Evolutionary conservation across 1,140 invertebrate species (phyloP), one percentile per base, ranked within the genome.

Genomic region (Hyles euphorbiae): DNA sequence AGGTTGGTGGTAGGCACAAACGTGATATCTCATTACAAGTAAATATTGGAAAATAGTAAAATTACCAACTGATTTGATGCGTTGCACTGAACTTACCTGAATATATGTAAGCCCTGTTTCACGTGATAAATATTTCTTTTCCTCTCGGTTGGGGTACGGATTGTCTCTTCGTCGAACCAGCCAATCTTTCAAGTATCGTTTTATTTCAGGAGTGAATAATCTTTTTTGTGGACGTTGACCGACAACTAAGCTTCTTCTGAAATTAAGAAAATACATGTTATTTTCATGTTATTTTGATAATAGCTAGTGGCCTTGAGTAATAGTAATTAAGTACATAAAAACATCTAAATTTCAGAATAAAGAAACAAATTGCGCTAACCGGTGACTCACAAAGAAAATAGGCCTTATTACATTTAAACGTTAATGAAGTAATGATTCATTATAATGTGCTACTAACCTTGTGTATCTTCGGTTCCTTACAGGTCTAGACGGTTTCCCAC

Each of bases 201-300:
- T 94, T 55, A 94, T 94, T 88, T 94, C 93, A 56, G 93, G 93
- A 8, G 93, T 94, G 73, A 94, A 94, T 3, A 94, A 85, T 43
- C 92, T 88, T 73, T 94, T 94, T 47, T 91, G 90, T 36, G 92
- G 90, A n/a, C 92, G 86, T 65, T 90, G 90, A 36, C 92, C 91
- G 47, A 90, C 89, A 10, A 88, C 88, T 65, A 91, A 89, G 53
- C 82, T 86, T 75, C 90, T 88, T 70, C 91, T 92, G 75, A 58
- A 83, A 81, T 6, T 34, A 40, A 46, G 57, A 68, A 65, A 65
- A 56, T 33, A 58, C 36, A 9, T 56, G 60, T 22, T n/a, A n/a
- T n/a, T n/a, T n/a, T 44, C 7, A 48, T 36, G 3, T 32, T 43
- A 54, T 44, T 44, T 32, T 11, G 34, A 5, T 45, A 8, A 3